Evolutionary conservation across 2,797 vertebrate genomes (phyloP), one percentile per base, ranked within the genome.

Genomic region (Darevskia mixta): DNA sequence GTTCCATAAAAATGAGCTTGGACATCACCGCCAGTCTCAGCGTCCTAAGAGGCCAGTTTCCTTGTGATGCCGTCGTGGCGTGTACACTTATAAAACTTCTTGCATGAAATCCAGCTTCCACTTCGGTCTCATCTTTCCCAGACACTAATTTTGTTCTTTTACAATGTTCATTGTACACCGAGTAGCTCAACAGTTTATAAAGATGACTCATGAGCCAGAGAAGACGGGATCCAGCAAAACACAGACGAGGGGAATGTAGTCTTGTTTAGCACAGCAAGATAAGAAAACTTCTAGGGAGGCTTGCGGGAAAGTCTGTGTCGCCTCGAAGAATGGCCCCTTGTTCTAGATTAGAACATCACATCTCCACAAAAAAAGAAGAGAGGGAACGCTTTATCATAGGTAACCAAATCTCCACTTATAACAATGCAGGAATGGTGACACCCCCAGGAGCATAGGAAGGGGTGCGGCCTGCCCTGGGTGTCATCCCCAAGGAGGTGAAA

Each of bases 201-300:
- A 41, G 78, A 38, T 94, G 93, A 93, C 75, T 95, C 92, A 89
- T 29, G 86, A 81, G 76, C 92, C 87, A 81, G 88, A 86, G 8
- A 73, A 83, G 43, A 81, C 49, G 86, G 89, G 88, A 92, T 87
- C 89, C 94, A 92, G 93, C 91, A 92, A 71, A 91, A 93, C 87
- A 85, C 91, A 94, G 91, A 94, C 91, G 91, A 88, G 90, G 93
- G 88, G 88, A 92, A 91, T 82, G 88, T 92, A 91, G 89, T 92
- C 87, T 91, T 69, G 77, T 89, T 90, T 92, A 89, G 90, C 87
- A 73, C 86, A 77, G 86, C 90, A 61, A 25, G 1, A 58, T 91
- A 89, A 92, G 87, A 86, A 87, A 82, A 85, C 73, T 90, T 43
- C 88, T 93, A 11, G 32, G 3, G n/a, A 11, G 25, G 3, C 23